Evolutionary conservation across 1,140 invertebrate genomes (phyloP).

Genomic region (Mercenaria mercenaria): DNA sequence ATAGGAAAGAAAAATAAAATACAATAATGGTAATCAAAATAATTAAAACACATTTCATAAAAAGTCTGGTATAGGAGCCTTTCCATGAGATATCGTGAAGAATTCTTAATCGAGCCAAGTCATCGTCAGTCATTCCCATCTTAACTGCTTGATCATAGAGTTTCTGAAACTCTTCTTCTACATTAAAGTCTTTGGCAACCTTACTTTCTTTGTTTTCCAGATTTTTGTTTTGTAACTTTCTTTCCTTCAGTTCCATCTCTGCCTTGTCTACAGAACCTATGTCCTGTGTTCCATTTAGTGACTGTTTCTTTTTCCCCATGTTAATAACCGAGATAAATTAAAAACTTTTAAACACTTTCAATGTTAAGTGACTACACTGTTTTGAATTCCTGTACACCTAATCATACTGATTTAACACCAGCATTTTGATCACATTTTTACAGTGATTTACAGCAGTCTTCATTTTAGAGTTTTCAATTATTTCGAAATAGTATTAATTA

Average conservation of each 20-base stretch:
- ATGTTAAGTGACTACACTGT: too few species aligned
- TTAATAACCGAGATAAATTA: too few species aligned
- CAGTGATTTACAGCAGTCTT: too few species aligned
- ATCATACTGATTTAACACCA: too few species aligned
- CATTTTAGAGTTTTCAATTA: too few species aligned
- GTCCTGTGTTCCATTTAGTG: neutral
- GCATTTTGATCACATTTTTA: too few species aligned
- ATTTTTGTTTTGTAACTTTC: neutral
- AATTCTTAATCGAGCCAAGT: conserved; percentile 72
- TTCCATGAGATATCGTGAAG: conserved; percentile 57
- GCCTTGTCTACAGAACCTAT: neutral
- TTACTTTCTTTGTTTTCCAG: neutral
- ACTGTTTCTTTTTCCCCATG: neutral
- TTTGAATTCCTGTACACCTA: too few species aligned
- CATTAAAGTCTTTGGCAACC: conserved; percentile 52
- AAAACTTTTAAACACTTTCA: too few species aligned
- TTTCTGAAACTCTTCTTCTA: conserved; percentile 72
- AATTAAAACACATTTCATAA: conserved; percentile 1
- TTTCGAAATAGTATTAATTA: too few species aligned
- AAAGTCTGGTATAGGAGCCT: conserved; percentile 44
- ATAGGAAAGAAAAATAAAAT: conserved; percentile 54
- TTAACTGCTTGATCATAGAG: conserved; percentile 73
- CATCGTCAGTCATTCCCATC: conserved; percentile 74
- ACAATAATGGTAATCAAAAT: conserved; percentile 39
- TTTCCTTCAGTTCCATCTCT: neutral